Evolutionary conservation across 2,888 invertebrate genomes (phyloP).

Genomic region (Ryuthela nishihirai): DNA sequence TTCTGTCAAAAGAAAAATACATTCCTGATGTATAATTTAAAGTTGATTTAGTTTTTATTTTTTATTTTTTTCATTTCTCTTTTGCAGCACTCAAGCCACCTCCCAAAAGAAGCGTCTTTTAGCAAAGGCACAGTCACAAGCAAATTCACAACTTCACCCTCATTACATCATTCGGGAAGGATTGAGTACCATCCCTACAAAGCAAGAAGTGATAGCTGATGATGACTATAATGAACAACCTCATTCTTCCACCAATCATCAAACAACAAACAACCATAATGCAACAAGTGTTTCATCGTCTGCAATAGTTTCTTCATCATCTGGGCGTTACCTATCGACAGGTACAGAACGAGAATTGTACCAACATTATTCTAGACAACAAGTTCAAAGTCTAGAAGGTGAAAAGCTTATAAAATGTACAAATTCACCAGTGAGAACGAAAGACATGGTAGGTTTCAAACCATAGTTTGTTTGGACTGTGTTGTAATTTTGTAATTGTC

Average conservation of each 20-base stretch:
- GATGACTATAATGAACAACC: constrained; percentile 21
- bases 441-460: constrained; percentile 26
- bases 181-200: constrained; percentile 16
- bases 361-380: constrained; percentile 28
- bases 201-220: constrained; percentile 35
- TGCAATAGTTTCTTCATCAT: not conserved
- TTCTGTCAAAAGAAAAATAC: too few relatives aligned
- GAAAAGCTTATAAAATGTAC: constrained; percentile 42
- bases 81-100: constrained; percentile 43
- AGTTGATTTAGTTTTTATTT: too few relatives aligned
- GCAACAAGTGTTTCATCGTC: constrained; percentile 6
- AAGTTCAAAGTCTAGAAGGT: constrained; percentile 40
- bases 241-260: constrained; percentile 16
- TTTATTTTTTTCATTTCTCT: constrained; percentile 5
- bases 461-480: too few relatives aligned
- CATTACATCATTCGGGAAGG: constrained; percentile 16
- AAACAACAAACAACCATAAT: constrained; percentile 3
- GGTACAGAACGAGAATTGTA: constrained; percentile 18
- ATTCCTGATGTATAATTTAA: too few relatives aligned
- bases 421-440: constrained; percentile 32
- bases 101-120: constrained; percentile 79
- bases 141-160: constrained; percentile 21
- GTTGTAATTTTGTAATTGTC: too few relatives aligned
- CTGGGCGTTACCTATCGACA: not conserved
- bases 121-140: constrained; percentile 76